Evolutionary conservation across 2,888 invertebrate genomes (phyloP).

Genomic region (Mythimna impura): DNA sequence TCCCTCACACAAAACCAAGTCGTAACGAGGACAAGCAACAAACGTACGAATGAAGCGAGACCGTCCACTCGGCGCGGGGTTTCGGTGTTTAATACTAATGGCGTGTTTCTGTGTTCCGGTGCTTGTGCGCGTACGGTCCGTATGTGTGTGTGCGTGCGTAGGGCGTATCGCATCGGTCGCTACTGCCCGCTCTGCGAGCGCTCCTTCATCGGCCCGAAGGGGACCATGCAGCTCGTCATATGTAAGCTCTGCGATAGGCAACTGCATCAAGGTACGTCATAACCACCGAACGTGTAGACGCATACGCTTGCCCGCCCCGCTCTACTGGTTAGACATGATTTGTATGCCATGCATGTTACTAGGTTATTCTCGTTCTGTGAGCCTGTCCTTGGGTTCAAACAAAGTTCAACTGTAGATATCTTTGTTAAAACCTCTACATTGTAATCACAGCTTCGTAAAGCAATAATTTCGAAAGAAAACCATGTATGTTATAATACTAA

Average conservation of each 20-base stretch:
- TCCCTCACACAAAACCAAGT: constrained; percentile 19
- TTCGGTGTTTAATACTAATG: constrained; percentile 84
- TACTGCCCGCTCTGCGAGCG: constrained; percentile 93
- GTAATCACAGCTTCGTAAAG: background rate
- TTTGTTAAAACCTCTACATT: background rate
- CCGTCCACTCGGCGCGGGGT: constrained; percentile 63
- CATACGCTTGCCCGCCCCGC: constrained; percentile 63
- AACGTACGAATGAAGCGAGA: constrained; percentile 70
- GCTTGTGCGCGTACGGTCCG: constrained; percentile 86
- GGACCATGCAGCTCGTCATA: constrained; percentile 92
- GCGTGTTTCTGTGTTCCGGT: constrained; percentile 90
- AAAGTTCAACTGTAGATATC: constrained; percentile 19
- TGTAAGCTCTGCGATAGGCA: constrained; percentile 91
- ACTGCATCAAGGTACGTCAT: constrained; percentile 90
- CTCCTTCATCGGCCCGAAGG: constrained; percentile 92
- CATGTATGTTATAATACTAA: background rate
- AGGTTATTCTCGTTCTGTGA: constrained; percentile 17
- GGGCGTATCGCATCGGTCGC: constrained; percentile 93
- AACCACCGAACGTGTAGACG: constrained; percentile 73
- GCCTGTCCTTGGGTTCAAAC: constrained; percentile 5
- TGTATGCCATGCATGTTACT: constrained; percentile 40
- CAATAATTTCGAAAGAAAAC: background rate
- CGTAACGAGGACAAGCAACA: constrained; percentile 79
- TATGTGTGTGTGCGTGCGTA: constrained; percentile 88
- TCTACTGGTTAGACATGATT: constrained; percentile 53